Conservation (phyloP, 2,113 vertebrate genomes). For the Onychorhynchus coronatus region DNA sequence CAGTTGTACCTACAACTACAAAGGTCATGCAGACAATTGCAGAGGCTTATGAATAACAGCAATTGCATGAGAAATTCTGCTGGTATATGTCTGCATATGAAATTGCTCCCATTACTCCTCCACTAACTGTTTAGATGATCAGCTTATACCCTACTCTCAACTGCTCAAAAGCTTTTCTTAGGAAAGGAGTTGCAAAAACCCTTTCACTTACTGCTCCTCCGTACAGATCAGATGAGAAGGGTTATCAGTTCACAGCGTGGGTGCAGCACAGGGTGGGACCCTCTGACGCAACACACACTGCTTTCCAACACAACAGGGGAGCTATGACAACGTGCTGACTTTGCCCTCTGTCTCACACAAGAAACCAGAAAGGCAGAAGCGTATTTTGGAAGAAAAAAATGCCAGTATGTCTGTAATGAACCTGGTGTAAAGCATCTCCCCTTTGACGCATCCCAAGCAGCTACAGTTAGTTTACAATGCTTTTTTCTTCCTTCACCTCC, state of each 20-base stretch:
- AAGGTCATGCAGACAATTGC: not conserved
- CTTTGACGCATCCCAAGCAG: not conserved
- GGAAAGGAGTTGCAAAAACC: not conserved
- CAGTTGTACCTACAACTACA: not conserved
- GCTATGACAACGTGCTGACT: not conserved
- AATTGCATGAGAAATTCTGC: not conserved
- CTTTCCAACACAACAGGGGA: rapidly evolving
- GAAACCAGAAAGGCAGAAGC: not conserved
- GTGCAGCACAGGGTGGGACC: not conserved
- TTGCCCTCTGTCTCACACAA: not conserved
- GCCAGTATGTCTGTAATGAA: not conserved
- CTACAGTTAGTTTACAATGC: not conserved
- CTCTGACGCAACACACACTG: not conserved
- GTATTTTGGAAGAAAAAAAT: not conserved
- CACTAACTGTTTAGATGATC: not conserved
- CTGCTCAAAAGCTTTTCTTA: not conserved
- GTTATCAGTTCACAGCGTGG: not conserved
- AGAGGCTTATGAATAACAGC: not conserved
- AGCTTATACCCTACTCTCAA: not conserved
- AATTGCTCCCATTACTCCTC: not conserved
- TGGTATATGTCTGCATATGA: not conserved
- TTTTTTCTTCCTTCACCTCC: not conserved
- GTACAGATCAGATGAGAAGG: not conserved
- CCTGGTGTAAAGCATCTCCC: not conserved
- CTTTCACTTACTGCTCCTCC: not conserved